These are phyloP conservation scores for Lytechinus pictus DNA, from an alignment of 35 echinoderm and acorn worm genomes.

Conservation along the genomic window DNA sequence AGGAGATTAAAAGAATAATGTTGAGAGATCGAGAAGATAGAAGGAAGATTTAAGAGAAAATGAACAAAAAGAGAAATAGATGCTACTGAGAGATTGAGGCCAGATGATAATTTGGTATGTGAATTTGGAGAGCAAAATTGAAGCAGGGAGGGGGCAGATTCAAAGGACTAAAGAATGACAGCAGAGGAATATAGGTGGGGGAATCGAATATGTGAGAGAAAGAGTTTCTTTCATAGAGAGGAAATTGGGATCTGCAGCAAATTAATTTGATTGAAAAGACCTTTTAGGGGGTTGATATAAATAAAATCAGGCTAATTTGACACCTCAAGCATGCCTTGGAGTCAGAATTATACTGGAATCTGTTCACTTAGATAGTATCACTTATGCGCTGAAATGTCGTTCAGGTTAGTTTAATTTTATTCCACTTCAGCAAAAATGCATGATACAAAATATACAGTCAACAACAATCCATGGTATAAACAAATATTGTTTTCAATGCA, in stretches of 20 bases:
- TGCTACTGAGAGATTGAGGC: too few species aligned
- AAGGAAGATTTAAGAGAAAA: too few species aligned
- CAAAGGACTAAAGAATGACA: too few species aligned
- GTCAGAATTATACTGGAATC: neutral
- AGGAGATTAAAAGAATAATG: too few species aligned
- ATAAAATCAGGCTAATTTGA: slow-evolving; percentile 20
- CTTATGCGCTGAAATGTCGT: neutral
- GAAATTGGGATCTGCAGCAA: neutral
- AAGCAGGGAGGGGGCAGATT: too few species aligned
- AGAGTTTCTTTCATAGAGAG: neutral
- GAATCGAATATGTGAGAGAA: neutral
- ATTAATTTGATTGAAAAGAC: neutral
- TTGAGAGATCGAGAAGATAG: too few species aligned
- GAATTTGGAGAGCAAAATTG: too few species aligned
- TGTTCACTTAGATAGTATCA: neutral
- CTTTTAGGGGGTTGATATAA: neutral
- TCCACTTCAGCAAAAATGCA: neutral
- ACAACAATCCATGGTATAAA: too few species aligned
- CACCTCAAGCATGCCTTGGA: neutral
- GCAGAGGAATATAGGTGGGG: too few species aligned
- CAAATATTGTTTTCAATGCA: too few species aligned
- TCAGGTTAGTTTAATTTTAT: neutral
- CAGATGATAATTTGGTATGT: too few species aligned
- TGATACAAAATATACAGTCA: neutral
- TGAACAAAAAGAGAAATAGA: too few species aligned